Conservation (phyloP, 2,888 invertebrate genomes). For the Pollenia amentaria region DNA sequence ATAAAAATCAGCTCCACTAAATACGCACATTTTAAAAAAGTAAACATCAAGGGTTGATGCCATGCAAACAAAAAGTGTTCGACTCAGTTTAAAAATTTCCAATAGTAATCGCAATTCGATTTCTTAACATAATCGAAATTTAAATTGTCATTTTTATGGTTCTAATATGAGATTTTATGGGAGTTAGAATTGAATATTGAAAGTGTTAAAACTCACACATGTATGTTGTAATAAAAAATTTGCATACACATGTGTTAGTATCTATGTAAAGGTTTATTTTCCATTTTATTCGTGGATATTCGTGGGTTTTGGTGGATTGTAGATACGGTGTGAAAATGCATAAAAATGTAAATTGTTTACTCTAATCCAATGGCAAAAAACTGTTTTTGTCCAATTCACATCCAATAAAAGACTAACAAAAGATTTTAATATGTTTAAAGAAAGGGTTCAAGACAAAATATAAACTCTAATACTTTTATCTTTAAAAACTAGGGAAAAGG, state of each 20-base stretch:
- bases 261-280: constrained; percentile 18
- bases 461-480: too few relatives aligned
- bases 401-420: too few relatives aligned
- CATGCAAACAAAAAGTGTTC: neutral
- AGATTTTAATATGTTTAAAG: too few relatives aligned
- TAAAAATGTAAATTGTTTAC: constrained; percentile 58
- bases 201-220: constrained; percentile 30
- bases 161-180: constrained; percentile 51
- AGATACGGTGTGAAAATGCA: constrained; percentile 73
- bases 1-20: constrained; percentile 44
- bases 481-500: too few relatives aligned
- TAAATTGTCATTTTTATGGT: constrained; percentile 72
- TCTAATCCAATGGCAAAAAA: neutral
- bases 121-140: constrained; percentile 72
- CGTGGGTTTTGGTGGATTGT: constrained; percentile 18
- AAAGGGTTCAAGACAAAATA: constrained; percentile 12
- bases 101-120: constrained; percentile 69
- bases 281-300: neutral
- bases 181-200: constrained; percentile 14
- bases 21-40: constrained; percentile 44
- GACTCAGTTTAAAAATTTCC: constrained; percentile 16
- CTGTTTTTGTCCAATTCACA: neutral
- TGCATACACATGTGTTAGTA: constrained; percentile 54
- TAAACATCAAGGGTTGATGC: constrained; percentile 69
- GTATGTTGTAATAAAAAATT: constrained; percentile 52